These are phyloP conservation scores for Drosophila bipectinata DNA, from an alignment of 1,140 invertebrate species.

Conservation along the genomic window DNA sequence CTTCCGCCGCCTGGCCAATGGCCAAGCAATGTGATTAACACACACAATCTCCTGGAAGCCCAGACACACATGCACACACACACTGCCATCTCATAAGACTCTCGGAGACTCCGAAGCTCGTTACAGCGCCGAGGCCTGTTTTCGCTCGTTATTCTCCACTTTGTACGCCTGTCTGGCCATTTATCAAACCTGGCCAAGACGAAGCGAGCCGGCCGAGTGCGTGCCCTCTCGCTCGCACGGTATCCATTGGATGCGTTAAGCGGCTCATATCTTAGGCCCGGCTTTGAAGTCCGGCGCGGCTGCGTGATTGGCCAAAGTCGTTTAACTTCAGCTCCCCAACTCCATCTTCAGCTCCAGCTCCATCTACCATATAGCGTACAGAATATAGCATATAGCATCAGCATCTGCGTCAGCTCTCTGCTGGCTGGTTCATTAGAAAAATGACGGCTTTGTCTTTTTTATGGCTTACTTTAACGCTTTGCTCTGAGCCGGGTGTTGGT, in stretches of 20 bases:
- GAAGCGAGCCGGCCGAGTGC: constrained; percentile 6
- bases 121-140: constrained; percentile 66
- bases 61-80: constrained; percentile 11
- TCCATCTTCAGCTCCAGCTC: neutral
- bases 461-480: constrained; percentile 80
- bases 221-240: constrained; percentile 40
- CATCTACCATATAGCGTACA: neutral
- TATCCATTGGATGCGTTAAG: constrained; percentile 67
- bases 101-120: constrained; percentile 33
- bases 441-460: constrained; percentile 82
- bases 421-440: constrained; percentile 80
- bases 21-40: constrained; percentile 83
- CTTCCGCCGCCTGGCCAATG: constrained; percentile 78
- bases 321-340: constrained; percentile 58
- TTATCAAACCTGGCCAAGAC: constrained; percentile 72
- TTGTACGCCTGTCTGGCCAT: constrained; percentile 82
- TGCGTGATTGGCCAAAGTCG: constrained; percentile 80
- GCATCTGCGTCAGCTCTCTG: constrained; percentile 38
- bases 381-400: neutral
- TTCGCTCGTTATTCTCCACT: constrained; percentile 82
- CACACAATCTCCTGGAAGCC: constrained; percentile 17
- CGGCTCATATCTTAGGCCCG: constrained; percentile 68
- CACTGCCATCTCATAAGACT: constrained; percentile 1
- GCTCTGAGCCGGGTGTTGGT: constrained; percentile 43
- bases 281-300: constrained; percentile 83